Evolutionary conservation across 2,113 vertebrate species (phyloP).

Genomic region (Crotalus helleri): DNA sequence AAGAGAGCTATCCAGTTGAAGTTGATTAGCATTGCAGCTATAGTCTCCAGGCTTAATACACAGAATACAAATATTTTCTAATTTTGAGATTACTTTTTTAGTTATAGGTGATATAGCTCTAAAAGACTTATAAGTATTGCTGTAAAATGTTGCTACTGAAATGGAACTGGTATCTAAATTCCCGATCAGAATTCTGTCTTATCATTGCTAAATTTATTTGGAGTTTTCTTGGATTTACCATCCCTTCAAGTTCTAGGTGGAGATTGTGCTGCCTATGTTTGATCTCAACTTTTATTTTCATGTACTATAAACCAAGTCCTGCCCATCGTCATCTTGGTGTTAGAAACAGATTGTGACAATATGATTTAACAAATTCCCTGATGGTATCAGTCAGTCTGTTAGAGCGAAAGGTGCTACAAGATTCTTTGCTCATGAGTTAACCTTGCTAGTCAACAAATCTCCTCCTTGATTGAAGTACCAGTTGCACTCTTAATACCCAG

Average conservation of each 20-base stretch:
- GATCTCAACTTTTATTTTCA: neutral
- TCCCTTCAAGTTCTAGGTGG: neutral
- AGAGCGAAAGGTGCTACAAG: neutral
- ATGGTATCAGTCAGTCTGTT: neutral
- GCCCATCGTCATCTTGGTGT: neutral
- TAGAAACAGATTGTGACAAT: neutral
- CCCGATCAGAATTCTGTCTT: neutral
- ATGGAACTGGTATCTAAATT: neutral
- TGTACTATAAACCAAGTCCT: neutral
- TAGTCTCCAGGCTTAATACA: neutral
- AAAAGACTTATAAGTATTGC: neutral
- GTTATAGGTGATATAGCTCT: neutral
- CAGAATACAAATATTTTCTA: neutral
- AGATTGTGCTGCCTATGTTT: neutral
- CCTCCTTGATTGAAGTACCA: neutral
- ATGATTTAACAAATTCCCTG: neutral
- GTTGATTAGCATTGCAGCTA: neutral
- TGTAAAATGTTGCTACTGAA: neutral
- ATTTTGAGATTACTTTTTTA: neutral
- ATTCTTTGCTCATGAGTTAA: neutral
- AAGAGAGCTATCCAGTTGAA: neutral
- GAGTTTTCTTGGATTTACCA: neutral
- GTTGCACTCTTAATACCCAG: neutral
- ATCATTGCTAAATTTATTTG: neutral
- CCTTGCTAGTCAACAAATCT: neutral